A percentile compares a stretch with the other conserved stretches of the same genome.
These are phyloP conservation scores for Muntiacus reevesi DNA, from an alignment of 2,113 vertebrate species.

Conservation along the genomic window DNA sequence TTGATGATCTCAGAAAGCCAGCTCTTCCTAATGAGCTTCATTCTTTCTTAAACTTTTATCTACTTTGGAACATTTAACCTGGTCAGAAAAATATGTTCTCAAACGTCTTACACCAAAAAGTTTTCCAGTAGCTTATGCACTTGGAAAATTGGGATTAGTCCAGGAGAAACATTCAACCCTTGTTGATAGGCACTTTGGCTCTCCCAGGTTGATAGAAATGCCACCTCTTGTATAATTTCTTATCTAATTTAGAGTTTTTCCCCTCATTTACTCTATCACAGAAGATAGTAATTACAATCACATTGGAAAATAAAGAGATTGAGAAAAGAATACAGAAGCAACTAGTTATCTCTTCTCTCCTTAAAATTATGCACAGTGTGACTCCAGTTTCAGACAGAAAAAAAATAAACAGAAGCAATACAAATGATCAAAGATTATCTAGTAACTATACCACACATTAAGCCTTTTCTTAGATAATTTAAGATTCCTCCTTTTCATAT, in stretches of 20 bases:
- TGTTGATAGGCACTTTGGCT: not conserved
- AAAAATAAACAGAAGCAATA: not conserved
- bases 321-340: not conserved
- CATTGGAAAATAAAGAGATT: not conserved
- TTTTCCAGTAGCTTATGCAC: not conserved
- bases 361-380: not conserved
- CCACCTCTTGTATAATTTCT: not conserved
- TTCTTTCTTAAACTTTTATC: not conserved
- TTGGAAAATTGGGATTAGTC: not conserved
- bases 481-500: not conserved
- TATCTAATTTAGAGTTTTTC: not conserved
- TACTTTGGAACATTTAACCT: conserved; percentile 16
- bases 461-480: not conserved
- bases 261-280: not conserved
- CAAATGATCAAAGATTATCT: not conserved
- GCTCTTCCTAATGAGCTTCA: not conserved
- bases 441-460: not conserved
- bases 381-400: not conserved
- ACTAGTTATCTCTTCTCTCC: not conserved
- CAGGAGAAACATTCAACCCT: not conserved
- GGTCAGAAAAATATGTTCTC: not conserved
- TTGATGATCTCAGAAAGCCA: not conserved
- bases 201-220: not conserved
- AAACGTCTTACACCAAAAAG: not conserved
- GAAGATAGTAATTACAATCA: not conserved